Percentiles rank a stretch among this genome's conserved stretches.
These are phyloP conservation scores for Adineta ricciae DNA, from an alignment of 2,888 invertebrate genomes.

Conservation along the genomic window DNA sequence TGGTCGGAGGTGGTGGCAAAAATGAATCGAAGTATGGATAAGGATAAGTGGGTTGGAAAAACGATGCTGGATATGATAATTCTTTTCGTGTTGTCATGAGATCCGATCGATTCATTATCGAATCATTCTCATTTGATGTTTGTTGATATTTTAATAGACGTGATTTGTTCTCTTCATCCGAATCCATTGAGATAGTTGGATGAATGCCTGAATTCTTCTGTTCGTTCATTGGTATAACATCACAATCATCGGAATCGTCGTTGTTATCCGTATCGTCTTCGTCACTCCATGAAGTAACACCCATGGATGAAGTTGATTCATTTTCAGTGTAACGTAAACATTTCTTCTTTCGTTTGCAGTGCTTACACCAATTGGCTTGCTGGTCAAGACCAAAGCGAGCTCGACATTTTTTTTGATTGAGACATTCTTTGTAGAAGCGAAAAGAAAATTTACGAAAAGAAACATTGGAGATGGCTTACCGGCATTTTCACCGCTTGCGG, in stretches of 20 bases:
- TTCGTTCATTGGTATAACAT: neutral
- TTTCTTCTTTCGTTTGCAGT: slow-evolving; percentile 63
- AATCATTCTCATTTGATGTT: neutral
- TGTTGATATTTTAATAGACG: slow-evolving; percentile 1
- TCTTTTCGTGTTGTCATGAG: too few species aligned
- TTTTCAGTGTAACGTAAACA: slow-evolving; percentile 29
- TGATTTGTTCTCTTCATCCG: neutral
- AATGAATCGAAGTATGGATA: neutral
- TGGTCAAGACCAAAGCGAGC: slow-evolving; percentile 96
- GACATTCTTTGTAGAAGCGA: neutral
- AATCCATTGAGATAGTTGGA: neutral
- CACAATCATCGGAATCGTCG: slow-evolving; percentile 29
- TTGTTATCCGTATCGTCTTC: slow-evolving; percentile 12
- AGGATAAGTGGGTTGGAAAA: neutral
- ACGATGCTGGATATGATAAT: neutral
- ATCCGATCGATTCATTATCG: too few species aligned
- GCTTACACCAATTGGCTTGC: slow-evolving; percentile 98
- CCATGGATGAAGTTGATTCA: neutral
- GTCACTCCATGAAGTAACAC: neutral
- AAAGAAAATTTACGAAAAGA: too few species aligned
- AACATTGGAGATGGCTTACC: too few species aligned
- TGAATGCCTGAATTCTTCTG: neutral
- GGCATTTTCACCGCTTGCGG: slow-evolving; percentile 27
- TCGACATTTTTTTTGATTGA: slow-evolving; percentile 65
- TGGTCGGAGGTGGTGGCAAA: neutral